phyloP scores from a whole-genome alignment of 2,888 invertebrate species.

The Mythimna loreyi region DNA sequence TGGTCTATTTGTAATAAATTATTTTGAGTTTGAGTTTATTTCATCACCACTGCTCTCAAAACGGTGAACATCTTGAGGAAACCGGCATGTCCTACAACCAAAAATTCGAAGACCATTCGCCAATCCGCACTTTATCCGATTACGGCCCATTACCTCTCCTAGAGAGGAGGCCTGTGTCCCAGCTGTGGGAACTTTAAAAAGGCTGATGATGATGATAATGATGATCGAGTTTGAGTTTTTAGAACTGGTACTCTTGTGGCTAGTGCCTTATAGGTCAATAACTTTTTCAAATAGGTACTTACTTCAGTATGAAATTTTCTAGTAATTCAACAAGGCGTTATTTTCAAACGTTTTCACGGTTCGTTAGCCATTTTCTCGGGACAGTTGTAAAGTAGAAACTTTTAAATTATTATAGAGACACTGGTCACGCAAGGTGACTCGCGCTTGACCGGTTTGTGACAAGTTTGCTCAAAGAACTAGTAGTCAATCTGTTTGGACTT shows the following conservation, averaged over 20 bases:
- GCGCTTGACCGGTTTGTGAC: constrained; percentile 37
- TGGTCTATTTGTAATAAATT: too few relatives aligned
- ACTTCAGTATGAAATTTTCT: constrained; percentile 5
- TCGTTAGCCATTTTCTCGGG: constrained; percentile 24
- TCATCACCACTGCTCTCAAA: too few relatives aligned
- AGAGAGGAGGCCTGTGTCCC: too few relatives aligned
- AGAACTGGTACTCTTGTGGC: neutral
- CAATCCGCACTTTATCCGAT: too few relatives aligned
- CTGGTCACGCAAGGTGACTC: constrained; percentile 28
- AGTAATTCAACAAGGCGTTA: constrained; percentile 1
- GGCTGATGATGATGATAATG: too few relatives aligned
- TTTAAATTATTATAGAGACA: constrained; percentile 25
- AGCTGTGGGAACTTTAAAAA: too few relatives aligned
- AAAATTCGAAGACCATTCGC: too few relatives aligned
- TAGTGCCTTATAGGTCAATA: neutral
- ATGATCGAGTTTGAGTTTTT: too few relatives aligned
- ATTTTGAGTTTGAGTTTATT: too few relatives aligned
- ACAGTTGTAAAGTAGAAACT: constrained; percentile 31
- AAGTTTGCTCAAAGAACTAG: neutral
- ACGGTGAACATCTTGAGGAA: too few relatives aligned
- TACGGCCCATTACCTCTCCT: too few relatives aligned
- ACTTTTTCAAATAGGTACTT: neutral
- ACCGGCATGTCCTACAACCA: too few relatives aligned
- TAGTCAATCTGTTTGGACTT: constrained; percentile 3
- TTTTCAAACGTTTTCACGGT: constrained; percentile 37